Evolutionary conservation across 2,113 vertebrate genomes (phyloP), one percentile per base, ranked within the genome.

Genomic region (Lepidiolamprologus cunningtoni): DNA sequence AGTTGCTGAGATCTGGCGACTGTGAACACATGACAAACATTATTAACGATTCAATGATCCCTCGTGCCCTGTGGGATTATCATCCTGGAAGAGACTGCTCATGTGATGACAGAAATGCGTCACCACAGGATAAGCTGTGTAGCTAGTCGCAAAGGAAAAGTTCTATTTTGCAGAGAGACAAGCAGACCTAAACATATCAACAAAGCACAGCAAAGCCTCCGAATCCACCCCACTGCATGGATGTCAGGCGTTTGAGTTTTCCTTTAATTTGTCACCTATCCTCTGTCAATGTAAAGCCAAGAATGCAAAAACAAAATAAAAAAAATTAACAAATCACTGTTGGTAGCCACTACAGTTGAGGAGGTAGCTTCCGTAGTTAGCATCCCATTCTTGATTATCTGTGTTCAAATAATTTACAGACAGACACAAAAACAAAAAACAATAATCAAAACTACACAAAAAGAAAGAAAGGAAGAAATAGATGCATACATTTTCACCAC

Each of bases 331-430:
- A 93, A 92, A 95, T 90, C 96, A 97, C 97, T 97, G 97, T 96
- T 97, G 97, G 97, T 96, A 97, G 97, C 96, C 97, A 96, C 97
- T 97, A 97, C 95, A 96, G 94, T 96, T 96, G 94, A 97, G 97
- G 98, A 99, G 98, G 98, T 99, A 99, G 98, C 97, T 98, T 98
- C 97, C 97, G 97, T 97, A 96, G 96, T 97, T 96, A 97, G 96
- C 97, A 98, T 98, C 97, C 97, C 97, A 97, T 97, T 96, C 94
- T 95, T 93, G 88, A 95, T 95, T 95, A 93, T 89, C 84, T 58
- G 47, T 91, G 92, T 95, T 95, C 86, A 94, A 98, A 99, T 98
- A 98, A 99, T 98, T 98, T 98, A 99, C 91, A 94, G n/a, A 89
- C 7, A 93, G 79, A 89, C 52, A 88, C 8, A 87, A 87, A 89